A percentile compares a stretch with the other conserved stretches of the same genome.
These are phyloP conservation scores for Helicoverpa assulta DNA, from an alignment of 2,888 invertebrate species.

Conservation along the genomic window DNA sequence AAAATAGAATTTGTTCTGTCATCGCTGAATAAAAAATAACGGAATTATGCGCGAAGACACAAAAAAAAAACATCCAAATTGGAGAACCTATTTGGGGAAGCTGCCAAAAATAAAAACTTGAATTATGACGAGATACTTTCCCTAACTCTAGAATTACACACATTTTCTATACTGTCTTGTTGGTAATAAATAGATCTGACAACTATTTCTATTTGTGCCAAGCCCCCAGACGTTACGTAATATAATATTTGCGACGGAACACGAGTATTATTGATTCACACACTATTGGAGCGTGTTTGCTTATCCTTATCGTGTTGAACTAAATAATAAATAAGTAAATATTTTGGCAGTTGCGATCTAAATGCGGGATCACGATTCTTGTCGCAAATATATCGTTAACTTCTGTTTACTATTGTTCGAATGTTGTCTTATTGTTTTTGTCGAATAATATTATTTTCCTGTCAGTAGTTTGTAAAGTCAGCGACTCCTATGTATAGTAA, in stretches of 20 bases:
- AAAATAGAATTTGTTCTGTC: no score
- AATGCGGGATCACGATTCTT: slow-evolving; percentile 37
- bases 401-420: neutral
- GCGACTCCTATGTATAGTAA: no score
- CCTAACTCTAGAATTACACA: no score
- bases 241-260: slow-evolving; percentile 6
- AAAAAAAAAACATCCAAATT: no score
- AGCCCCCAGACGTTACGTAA: slow-evolving; percentile 35
- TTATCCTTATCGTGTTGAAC: slow-evolving; percentile 24
- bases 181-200: neutral
- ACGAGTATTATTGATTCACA: slow-evolving; percentile 27
- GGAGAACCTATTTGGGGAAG: no score
- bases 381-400: neutral
- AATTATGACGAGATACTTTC: no score
- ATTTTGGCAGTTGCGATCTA: slow-evolving; percentile 22
- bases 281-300: slow-evolving; percentile 11
- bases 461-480: no score
- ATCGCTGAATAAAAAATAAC: no score
- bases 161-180: neutral
- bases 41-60: no score
- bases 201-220: slow-evolving; percentile 20
- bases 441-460: neutral
- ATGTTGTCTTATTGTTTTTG: neutral
- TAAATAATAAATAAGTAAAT: slow-evolving; percentile 35
- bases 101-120: no score